Evolutionary conservation across 2,113 vertebrate genomes (phyloP).

Genomic region (Rhynchomys soricoides): DNA sequence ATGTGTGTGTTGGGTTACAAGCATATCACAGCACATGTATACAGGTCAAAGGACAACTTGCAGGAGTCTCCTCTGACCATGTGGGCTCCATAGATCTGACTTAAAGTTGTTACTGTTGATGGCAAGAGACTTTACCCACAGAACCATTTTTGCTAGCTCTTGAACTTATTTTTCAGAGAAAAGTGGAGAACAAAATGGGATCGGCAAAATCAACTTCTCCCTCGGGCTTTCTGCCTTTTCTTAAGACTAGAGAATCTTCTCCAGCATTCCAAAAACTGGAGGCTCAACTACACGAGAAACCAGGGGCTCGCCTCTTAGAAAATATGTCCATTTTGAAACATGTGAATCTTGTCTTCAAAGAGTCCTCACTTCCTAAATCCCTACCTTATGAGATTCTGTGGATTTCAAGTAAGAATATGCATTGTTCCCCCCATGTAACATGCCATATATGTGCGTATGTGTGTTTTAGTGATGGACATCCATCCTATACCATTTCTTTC

Average conservation of each 20-base stretch:
- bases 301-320: not conserved
- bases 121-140: not conserved
- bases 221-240: not conserved
- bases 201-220: not conserved
- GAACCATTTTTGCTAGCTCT: not conserved
- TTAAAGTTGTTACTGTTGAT: not conserved
- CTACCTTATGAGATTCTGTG: not conserved
- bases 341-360: not conserved
- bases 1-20: not conserved
- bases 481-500: not conserved
- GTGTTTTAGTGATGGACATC: not conserved
- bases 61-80: too few relatives aligned
- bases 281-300: accelerated
- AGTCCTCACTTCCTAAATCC: not conserved
- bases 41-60: not conserved
- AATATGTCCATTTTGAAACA: not conserved
- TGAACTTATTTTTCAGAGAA: not conserved
- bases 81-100: not conserved
- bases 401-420: not conserved
- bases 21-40: not conserved
- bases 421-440: not conserved
- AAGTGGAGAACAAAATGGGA: not conserved
- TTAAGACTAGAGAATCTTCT: not conserved
- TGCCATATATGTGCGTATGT: too few relatives aligned
- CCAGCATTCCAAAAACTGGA: accelerated